Base-by-base conservation (phyloP, 2,113 vertebrate genomes). In the Collichthys lucidus region DNA sequence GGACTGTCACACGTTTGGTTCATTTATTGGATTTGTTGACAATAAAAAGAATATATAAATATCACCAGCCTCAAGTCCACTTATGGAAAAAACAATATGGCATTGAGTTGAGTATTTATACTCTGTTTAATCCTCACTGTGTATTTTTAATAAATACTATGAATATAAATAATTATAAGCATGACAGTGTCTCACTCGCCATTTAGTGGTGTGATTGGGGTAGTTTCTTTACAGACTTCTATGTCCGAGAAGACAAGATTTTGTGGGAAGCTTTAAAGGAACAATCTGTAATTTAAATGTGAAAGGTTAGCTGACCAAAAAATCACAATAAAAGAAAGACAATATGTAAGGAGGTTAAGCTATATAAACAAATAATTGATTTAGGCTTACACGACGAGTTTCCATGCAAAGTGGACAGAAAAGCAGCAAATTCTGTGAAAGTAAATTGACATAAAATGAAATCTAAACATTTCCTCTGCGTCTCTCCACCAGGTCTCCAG, bases 401-500 rank as follows among this genome's bases (percentile, higher is more conserved):
- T 19, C 4, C 1, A 7, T 31, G 26, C 14, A 60, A 35, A 12
- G 8, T 20, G 11, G 7, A 20, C 3, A 7, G 57, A 17, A 3
- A 62, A 40, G 17, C 31, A 12, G 1, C 19, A 19, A 61, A 61
- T 19, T 35, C 4, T 61, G 31, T 20, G 1, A 19, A 60, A 40
- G 19, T 40, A 35, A 35, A 61, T 11, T 61, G 8, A 61, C 9
- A 8, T 40, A 40, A 40, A 35, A 35, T 35, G 35, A 71, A 61
- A 64, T 66, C 1, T 42, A 40, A 63, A n/a, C 19, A 1, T 4
- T 5, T 11, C 40, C 20, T 35, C n/a, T 24, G 7, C 49, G 52
- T 68, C 15, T 65, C 29, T 29, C 9, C 59, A 7, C 4, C 89
- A 96, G 96, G 95, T 90, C 95, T 96, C 78, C 96, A 95, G 89